Evolutionary conservation across 2,888 invertebrate species (phyloP).

Genomic region (Nephrotoma guestfalica): DNA sequence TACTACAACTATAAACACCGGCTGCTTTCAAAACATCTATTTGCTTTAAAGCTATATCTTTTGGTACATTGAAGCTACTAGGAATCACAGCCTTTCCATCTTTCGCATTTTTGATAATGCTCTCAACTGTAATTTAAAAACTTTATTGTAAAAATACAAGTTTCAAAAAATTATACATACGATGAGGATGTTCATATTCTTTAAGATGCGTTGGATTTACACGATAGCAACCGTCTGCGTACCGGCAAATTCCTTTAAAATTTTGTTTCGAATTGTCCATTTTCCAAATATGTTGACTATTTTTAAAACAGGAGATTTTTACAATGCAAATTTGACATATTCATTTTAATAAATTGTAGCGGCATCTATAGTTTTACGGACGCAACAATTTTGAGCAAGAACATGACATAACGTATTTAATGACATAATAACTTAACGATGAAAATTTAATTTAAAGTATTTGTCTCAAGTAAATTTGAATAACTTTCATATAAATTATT

Average conservation of each 20-base stretch:
- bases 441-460: too few relatives aligned
- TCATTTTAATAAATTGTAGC: neutral
- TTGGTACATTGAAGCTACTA: neutral
- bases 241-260: slow-evolving; percentile 41
- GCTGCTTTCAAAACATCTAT: neutral
- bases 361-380: neutral
- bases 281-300: neutral
- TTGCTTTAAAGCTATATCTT: neutral
- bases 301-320: neutral
- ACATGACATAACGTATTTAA: too few relatives aligned
- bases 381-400: too few relatives aligned
- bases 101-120: neutral
- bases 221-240: slow-evolving; percentile 64
- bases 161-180: slow-evolving; percentile 36
- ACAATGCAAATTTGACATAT: neutral
- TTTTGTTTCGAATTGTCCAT: neutral
- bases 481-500: too few relatives aligned
- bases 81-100: neutral
- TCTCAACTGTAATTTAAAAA: neutral
- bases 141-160: neutral
- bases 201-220: slow-evolving; percentile 72
- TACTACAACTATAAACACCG: neutral
- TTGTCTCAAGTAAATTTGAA: too few relatives aligned
- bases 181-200: slow-evolving; percentile 65
- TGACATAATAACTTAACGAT: too few relatives aligned